Conservation (phyloP, 1,140 invertebrate species). For the Ridgeia piscesae region DNA sequence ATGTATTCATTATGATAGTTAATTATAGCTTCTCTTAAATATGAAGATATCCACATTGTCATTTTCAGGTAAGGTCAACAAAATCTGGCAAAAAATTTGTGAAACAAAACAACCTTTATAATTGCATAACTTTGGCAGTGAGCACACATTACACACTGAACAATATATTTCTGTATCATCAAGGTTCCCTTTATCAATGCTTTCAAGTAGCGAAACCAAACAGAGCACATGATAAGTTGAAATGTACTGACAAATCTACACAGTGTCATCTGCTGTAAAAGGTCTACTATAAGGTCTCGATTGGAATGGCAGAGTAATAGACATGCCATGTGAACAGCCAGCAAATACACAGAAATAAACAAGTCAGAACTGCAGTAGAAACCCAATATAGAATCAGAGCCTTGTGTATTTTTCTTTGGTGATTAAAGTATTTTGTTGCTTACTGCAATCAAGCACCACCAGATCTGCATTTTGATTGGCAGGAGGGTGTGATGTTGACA, state of each 20-base stretch:
- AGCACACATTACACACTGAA: neutral
- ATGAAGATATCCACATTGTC: neutral
- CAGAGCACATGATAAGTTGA: neutral
- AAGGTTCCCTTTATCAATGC: neutral
- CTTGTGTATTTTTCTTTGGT: neutral
- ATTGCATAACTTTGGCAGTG: neutral
- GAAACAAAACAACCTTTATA: neutral
- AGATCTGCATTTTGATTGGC: neutral
- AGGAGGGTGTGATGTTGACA: neutral
- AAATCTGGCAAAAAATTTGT: neutral
- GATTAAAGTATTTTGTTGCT: neutral
- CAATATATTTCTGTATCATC: neutral
- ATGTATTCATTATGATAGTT: neutral
- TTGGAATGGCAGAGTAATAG: neutral
- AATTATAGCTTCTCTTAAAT: too few species aligned
- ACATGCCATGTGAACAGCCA: neutral
- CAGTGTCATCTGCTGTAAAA: neutral
- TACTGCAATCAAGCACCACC: neutral
- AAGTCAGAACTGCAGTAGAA: neutral
- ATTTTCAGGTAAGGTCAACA: neutral
- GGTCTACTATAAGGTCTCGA: neutral
- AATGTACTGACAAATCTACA: neutral
- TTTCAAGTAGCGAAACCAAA: neutral
- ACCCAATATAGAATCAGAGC: neutral
- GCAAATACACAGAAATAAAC: neutral